Base-by-base conservation (phyloP, 2,113 vertebrate species). In the Eptesicus fuscus region DNA sequence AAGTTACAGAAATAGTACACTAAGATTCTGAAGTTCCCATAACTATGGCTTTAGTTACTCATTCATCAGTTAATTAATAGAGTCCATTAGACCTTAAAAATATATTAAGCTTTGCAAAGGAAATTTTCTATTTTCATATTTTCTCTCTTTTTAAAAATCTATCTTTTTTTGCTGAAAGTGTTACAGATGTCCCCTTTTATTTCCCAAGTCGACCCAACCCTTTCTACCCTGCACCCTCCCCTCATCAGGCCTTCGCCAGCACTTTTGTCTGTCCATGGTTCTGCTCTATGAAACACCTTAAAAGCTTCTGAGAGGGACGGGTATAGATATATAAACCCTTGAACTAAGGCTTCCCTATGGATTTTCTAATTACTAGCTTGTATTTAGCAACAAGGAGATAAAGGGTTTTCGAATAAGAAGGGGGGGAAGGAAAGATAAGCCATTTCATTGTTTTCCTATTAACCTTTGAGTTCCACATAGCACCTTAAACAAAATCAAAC, bases 301-400 rank as follows among this genome's bases (percentile, higher is more conserved):
- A 73, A 42, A 69, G 9, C 2, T 78, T 71, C 47, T 69, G 23
- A 82, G 84, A 74, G 42, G 18, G 49, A 78, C 9, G 74, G 44
- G 56, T 51, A 17, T 32, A 53, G 61, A 18, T 56, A 18, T 56
- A 74, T 76, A 92, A 87, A 86, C 56, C 18, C n/a, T 79, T 93
- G 59, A 77, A 63, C 71, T 70, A 92, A 13, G 25, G 63, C 76
- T 49, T 74, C 17, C 47, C 59, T 82, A 73, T 44, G 32, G 20
- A 40, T 76, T 87, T 92, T 95, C 61, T 47, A 88, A 71, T 86
- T 74, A 80, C 80, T 51, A 51, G 30, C 51, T 88, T 91, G 18
- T 56, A 93, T 76, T 88, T 83, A 61, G 47, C 14, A 37, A 69
- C 44, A 65, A 91, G 51, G 51, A 84, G 37, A 94, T 79, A 59